phyloP scores from a whole-genome alignment of 2,113 vertebrate genomes.

The Neolamprologus longior region DNA sequence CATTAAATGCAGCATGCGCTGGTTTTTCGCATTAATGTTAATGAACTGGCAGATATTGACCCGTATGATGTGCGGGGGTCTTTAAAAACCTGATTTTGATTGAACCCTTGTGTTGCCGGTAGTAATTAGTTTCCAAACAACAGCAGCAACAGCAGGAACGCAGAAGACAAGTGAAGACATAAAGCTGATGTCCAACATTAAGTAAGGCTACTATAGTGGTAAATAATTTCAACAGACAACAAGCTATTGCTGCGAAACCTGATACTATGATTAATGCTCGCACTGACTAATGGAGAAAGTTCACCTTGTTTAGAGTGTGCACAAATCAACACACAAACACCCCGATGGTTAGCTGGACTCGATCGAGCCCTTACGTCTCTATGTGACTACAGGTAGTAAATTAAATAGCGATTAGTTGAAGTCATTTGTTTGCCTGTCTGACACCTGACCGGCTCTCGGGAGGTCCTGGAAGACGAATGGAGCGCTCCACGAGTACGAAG shows the following conservation, averaged over 20 bases:
- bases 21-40: not conserved
- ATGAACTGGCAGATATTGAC: not conserved
- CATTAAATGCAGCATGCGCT: not conserved
- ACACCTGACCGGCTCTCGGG: conserved; percentile 54
- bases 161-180: not conserved
- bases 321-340: not conserved
- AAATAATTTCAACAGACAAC: conserved; percentile 37
- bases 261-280: conserved; percentile 32
- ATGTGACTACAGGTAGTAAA: conserved; percentile 50
- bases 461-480: conserved; percentile 55
- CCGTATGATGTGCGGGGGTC: not conserved
- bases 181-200: not conserved
- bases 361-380: not conserved
- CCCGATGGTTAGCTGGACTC: not conserved
- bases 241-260: conserved; percentile 1
- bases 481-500: conserved; percentile 39
- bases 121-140: not conserved
- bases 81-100: not conserved
- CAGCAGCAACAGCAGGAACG: not conserved
- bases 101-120: not conserved
- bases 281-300: conserved; percentile 27
- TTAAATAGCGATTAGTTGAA: conserved; percentile 60
- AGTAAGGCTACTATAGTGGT: not conserved
- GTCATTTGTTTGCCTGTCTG: conserved; percentile 58
- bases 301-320: not conserved